Base-by-base conservation (phyloP, 1,140 invertebrate species). In the Drosophila repletoides region DNA sequence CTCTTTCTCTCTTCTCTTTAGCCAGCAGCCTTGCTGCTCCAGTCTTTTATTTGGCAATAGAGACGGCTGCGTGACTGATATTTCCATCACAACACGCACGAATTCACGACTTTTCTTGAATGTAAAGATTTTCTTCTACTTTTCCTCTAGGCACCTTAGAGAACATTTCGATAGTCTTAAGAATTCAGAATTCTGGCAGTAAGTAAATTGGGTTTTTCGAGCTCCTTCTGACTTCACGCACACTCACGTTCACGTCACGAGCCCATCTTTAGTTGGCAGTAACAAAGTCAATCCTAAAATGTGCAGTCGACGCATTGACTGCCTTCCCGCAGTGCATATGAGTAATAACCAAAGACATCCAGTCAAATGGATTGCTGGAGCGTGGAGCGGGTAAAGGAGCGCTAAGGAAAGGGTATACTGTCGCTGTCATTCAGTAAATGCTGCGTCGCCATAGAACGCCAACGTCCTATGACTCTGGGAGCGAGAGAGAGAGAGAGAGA, bases 291-390 rank as follows among this genome's bases (percentile, higher is more conserved):
- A 68, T 66, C 34, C 22, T 5, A 28, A 15, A 29, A 72, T 52
- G 29, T 72, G 71, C 76, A 71, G 53, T 75, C 52, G 59, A 55
- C 60, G 36, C 75, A 52, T 65, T 79, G 52, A 70, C 58, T 81
- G 58, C 49, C 21, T 22, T 55, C 76, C 72, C 76, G 46, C 70
- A 84, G 66, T 74, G 79, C 79, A 74, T 83, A 83, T 83, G 80
- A 79, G 79, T 83, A 83, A 84, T 83, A 79, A 56, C 74, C 26
- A 7, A 34, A 61, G 65, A 64, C 31, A 69, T 52, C 33, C 33
- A 71, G 52, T 53, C 55, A 29, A 64, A 66, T 48, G 38, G 34
- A 21, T 26, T 31, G 15, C 10, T 2, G 9, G 19, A 21, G 2
- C 28, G 2, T 26, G 14, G 3, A 28, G n/a, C 6, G 7, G 9